Evolutionary conservation across 92 coral and sea anemone genomes (phyloP), one percentile per base, ranked within the genome.

Genomic region (Blastomussa wellsi): DNA sequence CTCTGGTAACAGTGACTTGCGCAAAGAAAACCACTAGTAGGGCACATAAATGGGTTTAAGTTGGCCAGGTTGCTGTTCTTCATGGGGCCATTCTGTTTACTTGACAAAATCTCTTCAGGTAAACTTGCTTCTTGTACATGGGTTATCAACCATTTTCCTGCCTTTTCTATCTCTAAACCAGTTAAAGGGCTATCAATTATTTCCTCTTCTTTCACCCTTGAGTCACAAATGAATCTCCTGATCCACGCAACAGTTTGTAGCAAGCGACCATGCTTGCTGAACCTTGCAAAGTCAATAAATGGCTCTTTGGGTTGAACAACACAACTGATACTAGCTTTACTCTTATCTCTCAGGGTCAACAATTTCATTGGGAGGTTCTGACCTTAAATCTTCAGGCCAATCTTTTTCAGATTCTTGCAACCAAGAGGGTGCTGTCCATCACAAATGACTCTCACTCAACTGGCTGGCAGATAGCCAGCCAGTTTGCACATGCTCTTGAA

Each of bases 341-440:
- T 70, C 67, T 80, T 87, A n/a, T 47, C 71, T 87, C 86, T 80
- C 81, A 38, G 12, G 1, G 0, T 86, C 80, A 37, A 79, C 78
- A 37, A 35, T 11, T 20, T 69, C 75, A 59, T 42, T 71, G 4
- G 86, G n/a, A 80, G 84, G 14, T 38, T 74, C 2, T 1, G 90
- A 79, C 60, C 86, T 71, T 35, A 80, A 82, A 72, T 86, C 89
- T 22, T 71, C 20, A 10, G 86, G 80, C 85, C 85, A 79, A 51
- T 86, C 80, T 38, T n/a, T 74, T 57, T 86, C 84, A n/a, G n/a
- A n/a, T n/a, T n/a, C n/a, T n/a, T n/a, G n/a, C n/a, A n/a, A n/a
- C n/a, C n/a, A n/a, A n/a, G n/a, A n/a, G n/a, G n/a, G n/a, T n/a
- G n/a, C 84, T 29, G 19, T 70, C 85, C 89, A 86, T 81, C 85